phyloP scores from a whole-genome alignment of 2,113 vertebrate genomes.

The Callithrix jacchus region DNA sequence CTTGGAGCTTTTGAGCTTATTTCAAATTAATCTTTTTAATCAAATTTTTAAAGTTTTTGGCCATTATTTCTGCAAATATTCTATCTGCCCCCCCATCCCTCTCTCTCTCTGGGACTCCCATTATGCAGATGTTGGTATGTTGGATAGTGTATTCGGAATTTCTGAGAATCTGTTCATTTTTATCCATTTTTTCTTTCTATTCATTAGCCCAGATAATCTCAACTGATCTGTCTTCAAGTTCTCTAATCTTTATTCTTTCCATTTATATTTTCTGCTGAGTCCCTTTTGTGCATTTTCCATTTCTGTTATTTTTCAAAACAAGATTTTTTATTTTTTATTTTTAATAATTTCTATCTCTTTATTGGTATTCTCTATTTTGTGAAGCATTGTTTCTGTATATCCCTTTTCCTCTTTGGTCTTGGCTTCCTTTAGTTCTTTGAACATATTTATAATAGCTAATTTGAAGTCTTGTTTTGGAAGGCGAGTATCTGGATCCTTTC shows the following conservation, averaged over 20 bases:
- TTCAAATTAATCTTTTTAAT: not conserved
- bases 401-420: not conserved
- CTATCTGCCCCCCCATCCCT: not conserved
- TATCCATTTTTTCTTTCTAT: not conserved
- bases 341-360: not conserved
- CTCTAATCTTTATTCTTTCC: not conserved
- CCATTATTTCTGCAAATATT: not conserved
- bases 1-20: not conserved
- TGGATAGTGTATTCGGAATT: not conserved
- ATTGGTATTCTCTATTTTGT: not conserved
- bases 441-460: not conserved
- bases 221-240: not conserved
- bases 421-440: not conserved
- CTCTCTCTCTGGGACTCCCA: not conserved
- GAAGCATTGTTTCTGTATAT: not conserved
- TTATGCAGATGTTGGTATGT: not conserved
- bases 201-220: not conserved
- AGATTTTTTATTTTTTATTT: not conserved
- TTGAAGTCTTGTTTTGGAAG: not conserved
- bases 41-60: not conserved
- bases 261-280: not conserved
- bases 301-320: slow-evolving; percentile 4
- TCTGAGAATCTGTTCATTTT: not conserved
- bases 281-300: not conserved
- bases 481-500: not conserved